phyloP scores from a whole-genome alignment of 2,797 vertebrate species.

The Danio tinwini region DNA sequence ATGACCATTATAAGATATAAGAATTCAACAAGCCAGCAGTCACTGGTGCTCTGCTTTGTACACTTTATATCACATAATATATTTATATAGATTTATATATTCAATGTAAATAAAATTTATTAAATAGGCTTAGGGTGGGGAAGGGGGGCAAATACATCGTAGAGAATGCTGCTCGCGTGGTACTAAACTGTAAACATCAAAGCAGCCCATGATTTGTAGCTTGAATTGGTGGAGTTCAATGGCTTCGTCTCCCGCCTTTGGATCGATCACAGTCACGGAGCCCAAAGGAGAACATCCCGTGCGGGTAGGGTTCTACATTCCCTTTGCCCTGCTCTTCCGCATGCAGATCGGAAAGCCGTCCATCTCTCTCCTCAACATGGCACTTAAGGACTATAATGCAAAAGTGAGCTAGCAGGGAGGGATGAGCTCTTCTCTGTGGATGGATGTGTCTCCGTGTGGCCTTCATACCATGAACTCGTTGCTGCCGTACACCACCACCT shows the following conservation, averaged over 20 bases:
- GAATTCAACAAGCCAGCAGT: conserved; percentile 80
- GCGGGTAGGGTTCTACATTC: conserved; percentile 65
- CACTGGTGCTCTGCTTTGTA: conserved; percentile 83
- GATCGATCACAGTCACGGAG: conserved; percentile 43
- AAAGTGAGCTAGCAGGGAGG: conserved; percentile 22
- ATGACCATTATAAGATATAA: conserved; percentile 72
- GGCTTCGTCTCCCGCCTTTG: conserved; percentile 60
- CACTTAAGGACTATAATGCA: conserved; percentile 71
- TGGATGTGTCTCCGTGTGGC: conserved; percentile 60
- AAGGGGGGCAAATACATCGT: conserved; percentile 68
- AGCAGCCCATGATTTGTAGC: conserved; percentile 74
- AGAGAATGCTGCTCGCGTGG: conserved; percentile 75
- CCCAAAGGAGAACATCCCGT: conserved; percentile 62
- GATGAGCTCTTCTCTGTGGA: conserved; percentile 46
- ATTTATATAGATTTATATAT: conserved; percentile 79
- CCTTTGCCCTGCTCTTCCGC: conserved; percentile 72
- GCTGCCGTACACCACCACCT: conserved; percentile 87
- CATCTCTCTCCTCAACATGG: conserved; percentile 60
- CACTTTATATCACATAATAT: conserved; percentile 83
- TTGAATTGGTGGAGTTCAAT: conserved; percentile 62
- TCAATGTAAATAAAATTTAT: conserved; percentile 81
- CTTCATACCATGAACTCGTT: conserved; percentile 99
- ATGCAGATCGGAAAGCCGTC: conserved; percentile 51
- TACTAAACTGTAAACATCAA: conserved; percentile 80
- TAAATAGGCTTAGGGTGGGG: conserved; percentile 73